Evolutionary conservation across 2,113 vertebrate species (phyloP).

Genomic region (Syngnathoides biaculeatus): DNA sequence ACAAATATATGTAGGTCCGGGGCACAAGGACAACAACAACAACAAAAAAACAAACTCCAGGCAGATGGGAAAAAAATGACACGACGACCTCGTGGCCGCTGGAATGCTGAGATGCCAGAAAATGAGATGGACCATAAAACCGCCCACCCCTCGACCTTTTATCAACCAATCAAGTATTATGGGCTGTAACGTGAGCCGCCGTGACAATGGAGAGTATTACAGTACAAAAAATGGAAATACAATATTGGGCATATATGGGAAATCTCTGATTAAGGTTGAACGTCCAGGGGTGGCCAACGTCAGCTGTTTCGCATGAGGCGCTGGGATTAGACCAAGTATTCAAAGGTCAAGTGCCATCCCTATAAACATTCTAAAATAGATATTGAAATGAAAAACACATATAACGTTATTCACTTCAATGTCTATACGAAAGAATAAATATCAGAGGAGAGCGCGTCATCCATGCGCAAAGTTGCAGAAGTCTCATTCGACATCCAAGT

Average conservation of each 20-base stretch:
- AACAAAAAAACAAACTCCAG: constrained; percentile 20
- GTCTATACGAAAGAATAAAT: too few species aligned
- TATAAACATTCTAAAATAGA: too few species aligned
- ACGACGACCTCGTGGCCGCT: constrained; percentile 33
- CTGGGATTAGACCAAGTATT: too few species aligned
- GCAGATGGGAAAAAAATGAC: constrained; percentile 28
- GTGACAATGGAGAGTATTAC: constrained; percentile 25
- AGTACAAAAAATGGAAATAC: constrained; percentile 28
- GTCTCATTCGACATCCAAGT: too few species aligned
- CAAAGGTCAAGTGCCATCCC: too few species aligned
- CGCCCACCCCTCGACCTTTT: not conserved
- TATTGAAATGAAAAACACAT: too few species aligned
- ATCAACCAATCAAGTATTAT: constrained; percentile 34
- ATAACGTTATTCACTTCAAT: too few species aligned
- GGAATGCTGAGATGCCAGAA: constrained; percentile 47
- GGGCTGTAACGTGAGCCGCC: constrained; percentile 41
- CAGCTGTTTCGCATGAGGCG: too few species aligned
- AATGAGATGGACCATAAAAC: constrained; percentile 34
- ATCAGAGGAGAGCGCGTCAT: too few species aligned
- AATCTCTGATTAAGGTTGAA: constrained; percentile 8
- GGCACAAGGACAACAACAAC: constrained; percentile 33
- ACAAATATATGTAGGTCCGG: constrained; percentile 33
- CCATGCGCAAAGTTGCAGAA: too few species aligned
- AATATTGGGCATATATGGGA: constrained; percentile 32
- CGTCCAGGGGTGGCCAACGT: not conserved